Evolutionary conservation across 2,797 vertebrate genomes (phyloP).

Genomic region (Caiman crocodilus): DNA sequence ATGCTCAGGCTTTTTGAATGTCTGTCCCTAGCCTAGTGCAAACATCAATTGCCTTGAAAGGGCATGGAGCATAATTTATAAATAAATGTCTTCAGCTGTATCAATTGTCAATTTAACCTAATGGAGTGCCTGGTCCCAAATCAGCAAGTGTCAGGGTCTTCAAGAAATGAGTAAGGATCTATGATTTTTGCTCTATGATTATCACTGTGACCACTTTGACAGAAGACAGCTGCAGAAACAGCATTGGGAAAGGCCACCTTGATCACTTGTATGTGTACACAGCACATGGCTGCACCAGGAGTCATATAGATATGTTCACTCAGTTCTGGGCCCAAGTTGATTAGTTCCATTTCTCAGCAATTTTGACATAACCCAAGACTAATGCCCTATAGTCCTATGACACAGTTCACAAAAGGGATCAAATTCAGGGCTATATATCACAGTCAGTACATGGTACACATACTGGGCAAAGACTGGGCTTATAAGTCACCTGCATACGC

Average conservation of each 20-base stretch:
- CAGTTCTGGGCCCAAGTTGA: too few species aligned
- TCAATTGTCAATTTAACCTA: neutral
- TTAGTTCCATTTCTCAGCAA: too few species aligned
- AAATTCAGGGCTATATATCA: neutral
- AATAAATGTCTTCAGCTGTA: neutral
- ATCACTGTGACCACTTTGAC: neutral
- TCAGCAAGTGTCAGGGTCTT: too few species aligned
- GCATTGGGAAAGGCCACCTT: constrained; percentile 2
- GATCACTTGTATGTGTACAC: neutral
- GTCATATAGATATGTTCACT: too few species aligned
- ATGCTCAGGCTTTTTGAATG: neutral
- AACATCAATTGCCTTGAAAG: neutral
- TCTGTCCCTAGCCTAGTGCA: neutral
- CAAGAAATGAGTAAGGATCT: neutral
- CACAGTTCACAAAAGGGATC: neutral
- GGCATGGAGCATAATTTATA: neutral
- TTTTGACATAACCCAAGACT: too few species aligned
- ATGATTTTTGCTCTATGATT: neutral
- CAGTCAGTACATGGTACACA: too few species aligned
- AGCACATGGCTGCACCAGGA: too few species aligned
- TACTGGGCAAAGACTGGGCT: too few species aligned
- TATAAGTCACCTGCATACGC: too few species aligned
- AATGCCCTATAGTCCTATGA: neutral
- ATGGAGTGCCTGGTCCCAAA: neutral
- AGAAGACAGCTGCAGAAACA: neutral